Evolutionary conservation across 1,140 invertebrate species (phyloP).

Genomic region (Halictus rubicundus): DNA sequence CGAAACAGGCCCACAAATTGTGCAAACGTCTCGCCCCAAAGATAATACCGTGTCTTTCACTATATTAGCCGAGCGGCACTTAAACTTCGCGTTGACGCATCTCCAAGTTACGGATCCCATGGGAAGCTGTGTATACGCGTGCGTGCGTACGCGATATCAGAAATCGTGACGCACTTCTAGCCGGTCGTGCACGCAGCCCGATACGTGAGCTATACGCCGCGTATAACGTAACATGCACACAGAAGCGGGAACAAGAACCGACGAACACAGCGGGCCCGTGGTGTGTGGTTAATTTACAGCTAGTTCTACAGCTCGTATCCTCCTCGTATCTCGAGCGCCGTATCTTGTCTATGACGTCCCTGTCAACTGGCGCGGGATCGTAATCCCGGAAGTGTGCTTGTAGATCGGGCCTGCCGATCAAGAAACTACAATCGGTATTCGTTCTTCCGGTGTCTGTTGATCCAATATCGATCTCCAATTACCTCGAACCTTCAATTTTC

Average conservation of each 20-base stretch:
- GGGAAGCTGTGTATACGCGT: neutral
- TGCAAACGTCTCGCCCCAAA: neutral
- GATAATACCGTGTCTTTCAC: neutral
- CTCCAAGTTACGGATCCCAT: neutral
- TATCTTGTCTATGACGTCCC: slow-evolving; percentile 46
- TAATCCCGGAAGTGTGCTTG: slow-evolving; percentile 54
- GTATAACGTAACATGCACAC: slow-evolving; percentile 48
- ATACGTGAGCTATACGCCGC: slow-evolving; percentile 22
- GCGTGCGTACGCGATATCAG: slow-evolving; percentile 22
- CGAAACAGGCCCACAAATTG: too few species aligned
- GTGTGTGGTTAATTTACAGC: slow-evolving; percentile 78
- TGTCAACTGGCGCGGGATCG: slow-evolving; percentile 54
- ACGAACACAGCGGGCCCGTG: slow-evolving; percentile 42
- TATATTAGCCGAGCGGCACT: neutral
- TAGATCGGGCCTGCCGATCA: slow-evolving; percentile 39
- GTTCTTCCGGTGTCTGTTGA: slow-evolving; percentile 11
- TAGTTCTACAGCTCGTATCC: slow-evolving; percentile 61
- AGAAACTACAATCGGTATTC: slow-evolving; percentile 13
- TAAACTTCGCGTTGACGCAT: neutral
- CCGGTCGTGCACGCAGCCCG: slow-evolving; percentile 29
- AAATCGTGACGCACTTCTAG: slow-evolving; percentile 22
- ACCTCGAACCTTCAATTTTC: too few species aligned
- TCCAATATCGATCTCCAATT: neutral
- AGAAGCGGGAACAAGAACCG: slow-evolving; percentile 34
- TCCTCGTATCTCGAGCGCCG: slow-evolving; percentile 37